Evolutionary conservation across 1,140 invertebrate species (phyloP).

Genomic region (Zaprionus lachaisei): DNA sequence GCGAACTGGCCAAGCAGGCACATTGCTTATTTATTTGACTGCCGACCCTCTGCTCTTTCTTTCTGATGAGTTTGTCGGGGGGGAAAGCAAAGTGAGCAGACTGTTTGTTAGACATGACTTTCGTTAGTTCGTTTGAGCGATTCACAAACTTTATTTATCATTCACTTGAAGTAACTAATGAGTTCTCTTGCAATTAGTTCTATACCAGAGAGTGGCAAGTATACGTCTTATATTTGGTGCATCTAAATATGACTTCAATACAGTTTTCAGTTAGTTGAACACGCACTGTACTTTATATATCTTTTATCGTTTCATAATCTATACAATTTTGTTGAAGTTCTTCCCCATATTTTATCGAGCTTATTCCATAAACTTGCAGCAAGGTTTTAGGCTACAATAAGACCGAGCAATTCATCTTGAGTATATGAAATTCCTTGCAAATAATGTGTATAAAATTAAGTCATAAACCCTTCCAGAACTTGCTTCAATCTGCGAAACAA

Average conservation of each 20-base stretch:
- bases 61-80: not conserved
- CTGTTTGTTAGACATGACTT: slow-evolving; percentile 1
- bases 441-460: slow-evolving; percentile 10
- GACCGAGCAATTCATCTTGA: not conserved
- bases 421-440: not conserved
- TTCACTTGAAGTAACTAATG: not conserved
- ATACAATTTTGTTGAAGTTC: too few species aligned
- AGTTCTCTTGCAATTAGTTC: not conserved
- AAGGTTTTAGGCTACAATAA: too few species aligned
- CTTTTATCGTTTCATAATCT: too few species aligned
- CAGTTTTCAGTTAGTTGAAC: too few species aligned
- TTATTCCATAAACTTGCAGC: too few species aligned
- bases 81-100: not conserved
- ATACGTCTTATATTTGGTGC: too few species aligned
- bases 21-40: slow-evolving; percentile 43
- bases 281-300: too few species aligned
- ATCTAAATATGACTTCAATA: too few species aligned
- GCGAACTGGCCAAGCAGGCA: slow-evolving; percentile 6
- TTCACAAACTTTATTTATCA: not conserved
- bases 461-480: not conserved
- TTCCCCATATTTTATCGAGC: too few species aligned
- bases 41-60: not conserved
- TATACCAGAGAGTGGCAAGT: not conserved
- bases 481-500: slow-evolving; percentile 14
- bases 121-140: not conserved